Conservation (phyloP, 2,797 vertebrate species). For the Typhlichthys eigenmanni region DNA sequence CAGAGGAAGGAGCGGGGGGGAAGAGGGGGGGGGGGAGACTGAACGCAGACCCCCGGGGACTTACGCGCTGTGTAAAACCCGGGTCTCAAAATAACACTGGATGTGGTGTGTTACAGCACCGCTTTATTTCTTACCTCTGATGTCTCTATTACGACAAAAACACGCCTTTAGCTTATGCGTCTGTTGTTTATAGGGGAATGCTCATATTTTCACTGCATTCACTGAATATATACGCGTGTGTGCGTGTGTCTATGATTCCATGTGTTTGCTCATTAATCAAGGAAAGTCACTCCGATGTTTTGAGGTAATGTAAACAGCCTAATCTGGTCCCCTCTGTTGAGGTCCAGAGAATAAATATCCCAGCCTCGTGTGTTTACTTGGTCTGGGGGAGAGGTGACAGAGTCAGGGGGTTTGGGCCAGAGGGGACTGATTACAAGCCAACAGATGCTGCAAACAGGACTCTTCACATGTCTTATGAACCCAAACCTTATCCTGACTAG, state of each 20-base stretch:
- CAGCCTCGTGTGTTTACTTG: conserved; percentile 53
- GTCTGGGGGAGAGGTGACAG: conserved; percentile 6
- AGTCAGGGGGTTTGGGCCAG: no score
- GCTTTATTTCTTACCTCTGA: conserved; percentile 48
- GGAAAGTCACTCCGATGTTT: conserved; percentile 30
- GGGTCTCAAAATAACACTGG: conserved; percentile 50
- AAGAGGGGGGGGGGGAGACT: conserved; percentile 11
- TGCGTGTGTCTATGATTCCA: not conserved
- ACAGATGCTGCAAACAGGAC: conserved; percentile 14
- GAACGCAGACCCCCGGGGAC: conserved; percentile 47
- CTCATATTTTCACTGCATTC: not conserved
- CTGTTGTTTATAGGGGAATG: not conserved
- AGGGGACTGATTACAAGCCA: conserved; percentile 5
- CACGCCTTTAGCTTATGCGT: conserved; percentile 31
- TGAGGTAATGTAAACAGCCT: conserved; percentile 49
- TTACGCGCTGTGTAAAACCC: conserved; percentile 23
- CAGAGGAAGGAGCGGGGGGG: conserved; percentile 37
- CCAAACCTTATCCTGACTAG: no score
- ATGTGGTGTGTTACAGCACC: conserved; percentile 21
- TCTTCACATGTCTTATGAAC: no score
- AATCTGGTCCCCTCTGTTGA: conserved; percentile 46
- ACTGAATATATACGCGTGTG: not conserved
- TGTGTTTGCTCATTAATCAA: conserved; percentile 34
- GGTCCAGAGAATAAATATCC: conserved; percentile 43
- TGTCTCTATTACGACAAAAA: conserved; percentile 62